Percentiles rank a stretch among this genome's conserved stretches.
These are phyloP conservation scores for Eurois occulta DNA, from an alignment of 2,888 invertebrate species.

Conservation along the genomic window DNA sequence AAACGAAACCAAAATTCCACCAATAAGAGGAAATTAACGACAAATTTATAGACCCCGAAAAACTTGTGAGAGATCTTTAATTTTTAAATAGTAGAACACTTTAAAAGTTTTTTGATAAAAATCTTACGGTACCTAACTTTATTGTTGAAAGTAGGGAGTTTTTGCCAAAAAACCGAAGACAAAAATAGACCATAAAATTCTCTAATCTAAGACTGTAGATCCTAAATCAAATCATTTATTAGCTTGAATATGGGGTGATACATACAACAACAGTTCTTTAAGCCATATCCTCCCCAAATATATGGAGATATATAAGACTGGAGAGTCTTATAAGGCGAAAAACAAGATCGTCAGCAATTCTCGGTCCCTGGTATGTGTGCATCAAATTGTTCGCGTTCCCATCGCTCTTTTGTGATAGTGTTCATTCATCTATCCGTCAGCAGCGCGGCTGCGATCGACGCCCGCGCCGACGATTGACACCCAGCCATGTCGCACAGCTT, in stretches of 20 bases:
- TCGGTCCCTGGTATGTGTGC: constrained; percentile 51
- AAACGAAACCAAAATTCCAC: neutral
- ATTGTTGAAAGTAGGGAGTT: neutral
- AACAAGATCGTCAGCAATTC: constrained; percentile 32
- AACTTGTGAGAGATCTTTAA: neutral
- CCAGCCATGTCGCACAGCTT: constrained; percentile 65
- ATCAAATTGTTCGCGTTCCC: constrained; percentile 67
- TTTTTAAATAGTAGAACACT: neutral
- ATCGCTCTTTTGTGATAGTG: constrained; percentile 67
- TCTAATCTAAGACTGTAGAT: neutral
- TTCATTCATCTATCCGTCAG: constrained; percentile 85
- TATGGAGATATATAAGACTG: too few relatives aligned
- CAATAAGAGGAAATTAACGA: neutral
- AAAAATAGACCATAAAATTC: neutral
- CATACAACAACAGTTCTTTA: too few relatives aligned
- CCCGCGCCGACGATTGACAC: constrained; percentile 72
- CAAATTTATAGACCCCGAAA: neutral
- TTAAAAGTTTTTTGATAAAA: neutral
- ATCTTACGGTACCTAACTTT: neutral
- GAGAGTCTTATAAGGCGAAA: constrained; percentile 44
- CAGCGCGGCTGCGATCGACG: constrained; percentile 68
- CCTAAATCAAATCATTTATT: too few relatives aligned
- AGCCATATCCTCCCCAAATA: too few relatives aligned
- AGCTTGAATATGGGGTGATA: too few relatives aligned
- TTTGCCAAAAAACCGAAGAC: neutral